A percentile compares a stretch with the other conserved stretches of the same genome.
Conservation (phyloP, 2,888 invertebrate genomes). For the Cryptocephalus moraei region DNA sequence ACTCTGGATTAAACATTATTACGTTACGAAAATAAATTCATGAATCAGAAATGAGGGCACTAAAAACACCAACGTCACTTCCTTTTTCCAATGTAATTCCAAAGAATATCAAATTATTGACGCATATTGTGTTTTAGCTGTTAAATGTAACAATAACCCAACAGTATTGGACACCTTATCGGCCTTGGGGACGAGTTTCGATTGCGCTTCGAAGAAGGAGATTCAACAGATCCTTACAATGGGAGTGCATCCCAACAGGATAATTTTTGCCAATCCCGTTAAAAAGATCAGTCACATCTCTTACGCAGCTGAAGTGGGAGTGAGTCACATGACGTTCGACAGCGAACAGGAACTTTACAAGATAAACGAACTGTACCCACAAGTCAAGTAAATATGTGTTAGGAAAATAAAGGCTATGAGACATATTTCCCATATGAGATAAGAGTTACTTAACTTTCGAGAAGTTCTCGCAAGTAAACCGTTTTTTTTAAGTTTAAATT, state of each 20-base stretch:
- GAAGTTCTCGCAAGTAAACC: neutral
- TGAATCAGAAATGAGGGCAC: no score
- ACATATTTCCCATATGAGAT: no score
- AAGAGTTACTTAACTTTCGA: no score
- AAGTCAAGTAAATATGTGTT: constrained; percentile 34
- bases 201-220: constrained; percentile 51
- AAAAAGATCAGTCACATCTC: constrained; percentile 44
- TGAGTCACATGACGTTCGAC: constrained; percentile 48
- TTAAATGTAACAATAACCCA: constrained; percentile 52
- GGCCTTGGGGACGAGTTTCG: constrained; percentile 47
- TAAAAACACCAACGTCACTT: no score
- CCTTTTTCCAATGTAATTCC: no score
- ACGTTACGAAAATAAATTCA: no score
- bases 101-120: no score
- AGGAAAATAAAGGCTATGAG: neutral
- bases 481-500: neutral
- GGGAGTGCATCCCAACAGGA: constrained; percentile 41
- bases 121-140: constrained; percentile 33
- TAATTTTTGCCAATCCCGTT: constrained; percentile 51
- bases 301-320: constrained; percentile 41
- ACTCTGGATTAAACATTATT: no score
- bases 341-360: constrained; percentile 46
- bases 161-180: constrained; percentile 39
- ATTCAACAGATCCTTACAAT: constrained; percentile 42
- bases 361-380: constrained; percentile 41